Evolutionary conservation across 2,797 vertebrate genomes (phyloP).

Genomic region (Arremon aurantiirostris): DNA sequence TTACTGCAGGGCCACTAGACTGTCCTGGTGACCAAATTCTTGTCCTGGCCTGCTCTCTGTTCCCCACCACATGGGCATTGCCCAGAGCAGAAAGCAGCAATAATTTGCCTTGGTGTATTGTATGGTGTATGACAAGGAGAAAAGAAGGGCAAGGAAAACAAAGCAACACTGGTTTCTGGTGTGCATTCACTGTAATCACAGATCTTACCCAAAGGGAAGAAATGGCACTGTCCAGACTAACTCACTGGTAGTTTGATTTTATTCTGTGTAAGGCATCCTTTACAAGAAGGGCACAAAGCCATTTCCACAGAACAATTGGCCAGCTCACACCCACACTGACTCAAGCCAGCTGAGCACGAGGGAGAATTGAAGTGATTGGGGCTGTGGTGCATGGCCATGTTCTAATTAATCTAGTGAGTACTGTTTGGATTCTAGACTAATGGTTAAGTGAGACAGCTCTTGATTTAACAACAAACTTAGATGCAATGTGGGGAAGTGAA

Average conservation of each 20-base stretch:
- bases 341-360: background rate
- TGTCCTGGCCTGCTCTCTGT: background rate
- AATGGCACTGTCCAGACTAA: background rate
- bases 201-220: background rate
- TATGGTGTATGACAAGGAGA: background rate
- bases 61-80: accelerated
- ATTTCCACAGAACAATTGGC: background rate
- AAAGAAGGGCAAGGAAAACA: background rate
- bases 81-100: background rate
- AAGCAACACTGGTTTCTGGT: background rate
- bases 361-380: background rate
- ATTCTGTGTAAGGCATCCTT: background rate
- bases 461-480: background rate
- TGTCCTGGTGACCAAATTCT: background rate
- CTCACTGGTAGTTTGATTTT: background rate
- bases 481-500: background rate
- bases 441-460: background rate
- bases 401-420: background rate
- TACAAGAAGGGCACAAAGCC: background rate
- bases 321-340: background rate
- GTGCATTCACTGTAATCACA: background rate
- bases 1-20: background rate
- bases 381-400: background rate
- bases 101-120: background rate
- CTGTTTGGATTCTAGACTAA: background rate